Conservation (phyloP, 2,888 invertebrate genomes). For the Hecatera dysodea region DNA sequence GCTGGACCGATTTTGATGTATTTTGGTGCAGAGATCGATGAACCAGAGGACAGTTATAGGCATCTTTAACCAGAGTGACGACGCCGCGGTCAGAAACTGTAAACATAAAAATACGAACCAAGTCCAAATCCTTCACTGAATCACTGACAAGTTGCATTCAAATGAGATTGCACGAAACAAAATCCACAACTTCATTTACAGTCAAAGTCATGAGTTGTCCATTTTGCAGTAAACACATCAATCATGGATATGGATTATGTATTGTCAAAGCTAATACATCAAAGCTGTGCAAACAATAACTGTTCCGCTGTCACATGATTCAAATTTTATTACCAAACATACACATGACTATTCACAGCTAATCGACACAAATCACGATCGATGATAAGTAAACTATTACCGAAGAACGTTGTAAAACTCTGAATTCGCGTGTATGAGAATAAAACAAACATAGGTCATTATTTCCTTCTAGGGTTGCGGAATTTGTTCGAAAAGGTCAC, state of each 20-base stretch:
- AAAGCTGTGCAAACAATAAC: slow-evolving; percentile 31
- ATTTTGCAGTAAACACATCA: slow-evolving; percentile 26
- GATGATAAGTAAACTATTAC: background rate
- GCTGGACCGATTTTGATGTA: too few species aligned
- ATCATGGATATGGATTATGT: slow-evolving; percentile 30
- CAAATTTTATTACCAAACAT: slow-evolving; percentile 37
- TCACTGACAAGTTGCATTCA: background rate
- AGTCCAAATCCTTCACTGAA: background rate
- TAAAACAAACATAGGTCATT: background rate
- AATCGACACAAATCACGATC: slow-evolving; percentile 24
- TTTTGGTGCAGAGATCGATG: too few species aligned
- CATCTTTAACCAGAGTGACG: too few species aligned
- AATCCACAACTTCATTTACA: too few species aligned
- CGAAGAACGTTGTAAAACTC: background rate
- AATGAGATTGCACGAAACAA: background rate
- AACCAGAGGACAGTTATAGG: too few species aligned
- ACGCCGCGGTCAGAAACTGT: too few species aligned
- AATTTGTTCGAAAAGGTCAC: too few species aligned
- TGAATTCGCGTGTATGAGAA: background rate
- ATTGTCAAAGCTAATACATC: slow-evolving; percentile 39
- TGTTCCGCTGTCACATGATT: slow-evolving; percentile 36
- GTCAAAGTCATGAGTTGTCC: background rate
- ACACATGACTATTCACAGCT: slow-evolving; percentile 25
- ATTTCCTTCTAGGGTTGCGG: too few species aligned
- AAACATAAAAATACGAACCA: too few species aligned